Conservation (phyloP, 2,113 vertebrate species). For the Ptychochromis oligacanthus region DNA sequence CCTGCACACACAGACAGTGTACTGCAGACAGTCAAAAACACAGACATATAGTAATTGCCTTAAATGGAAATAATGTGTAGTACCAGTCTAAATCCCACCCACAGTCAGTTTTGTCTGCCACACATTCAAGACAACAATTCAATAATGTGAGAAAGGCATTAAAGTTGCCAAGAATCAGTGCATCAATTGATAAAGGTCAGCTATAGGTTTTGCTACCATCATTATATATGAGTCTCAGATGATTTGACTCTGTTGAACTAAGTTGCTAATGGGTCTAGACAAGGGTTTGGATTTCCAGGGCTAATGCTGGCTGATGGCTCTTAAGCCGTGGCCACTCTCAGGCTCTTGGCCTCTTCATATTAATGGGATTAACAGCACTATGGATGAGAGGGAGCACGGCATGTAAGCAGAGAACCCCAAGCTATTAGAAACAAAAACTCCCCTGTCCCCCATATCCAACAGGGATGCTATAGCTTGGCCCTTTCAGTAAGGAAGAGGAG, state of each 20-base stretch:
- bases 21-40: background rate
- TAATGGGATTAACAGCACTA: slow-evolving; percentile 81
- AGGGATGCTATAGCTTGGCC: slow-evolving; percentile 58
- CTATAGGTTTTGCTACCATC: slow-evolving; percentile 42
- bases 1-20: slow-evolving; percentile 33
- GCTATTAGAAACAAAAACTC: slow-evolving; percentile 71
- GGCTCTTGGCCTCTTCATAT: slow-evolving; percentile 75
- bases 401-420: slow-evolving; percentile 73
- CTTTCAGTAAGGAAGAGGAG: slow-evolving; percentile 45
- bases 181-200: background rate
- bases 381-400: slow-evolving; percentile 65
- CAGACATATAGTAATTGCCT: slow-evolving; percentile 33
- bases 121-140: slow-evolving; percentile 16
- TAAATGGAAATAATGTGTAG: slow-evolving; percentile 46
- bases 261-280: slow-evolving; percentile 75
- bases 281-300: slow-evolving; percentile 74
- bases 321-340: slow-evolving; percentile 71
- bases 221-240: slow-evolving; percentile 60
- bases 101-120: slow-evolving; percentile 15
- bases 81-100: slow-evolving; percentile 16
- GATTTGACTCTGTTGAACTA: slow-evolving; percentile 62
- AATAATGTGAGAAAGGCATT: slow-evolving; percentile 34
- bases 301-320: slow-evolving; percentile 77
- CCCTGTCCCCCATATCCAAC: slow-evolving; percentile 57
- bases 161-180: slow-evolving; percentile 12